phyloP scores from a whole-genome alignment of 2,113 vertebrate genomes.

The Syrmaticus mikado region DNA sequence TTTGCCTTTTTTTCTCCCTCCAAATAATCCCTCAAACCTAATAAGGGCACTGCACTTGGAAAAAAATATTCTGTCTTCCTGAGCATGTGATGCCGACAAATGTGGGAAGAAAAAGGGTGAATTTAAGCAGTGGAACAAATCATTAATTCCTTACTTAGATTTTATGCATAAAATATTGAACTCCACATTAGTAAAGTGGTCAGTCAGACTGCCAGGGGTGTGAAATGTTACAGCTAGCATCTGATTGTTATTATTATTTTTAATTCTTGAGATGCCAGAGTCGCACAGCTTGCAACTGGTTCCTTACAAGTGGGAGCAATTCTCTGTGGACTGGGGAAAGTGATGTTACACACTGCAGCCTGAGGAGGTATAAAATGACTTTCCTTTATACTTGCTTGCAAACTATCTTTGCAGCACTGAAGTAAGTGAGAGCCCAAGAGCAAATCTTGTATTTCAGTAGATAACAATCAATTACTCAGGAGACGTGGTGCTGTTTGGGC shows the following conservation, averaged over 20 bases:
- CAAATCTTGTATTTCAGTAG: background rate
- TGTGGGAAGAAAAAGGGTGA: background rate
- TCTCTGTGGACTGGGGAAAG: background rate
- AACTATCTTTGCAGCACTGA: background rate
- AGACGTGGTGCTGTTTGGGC: background rate
- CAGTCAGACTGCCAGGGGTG: background rate
- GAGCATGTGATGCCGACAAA: background rate
- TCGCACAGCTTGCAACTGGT: background rate
- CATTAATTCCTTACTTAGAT: background rate
- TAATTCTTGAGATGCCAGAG: background rate
- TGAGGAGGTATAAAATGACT: background rate
- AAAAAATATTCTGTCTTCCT: background rate
- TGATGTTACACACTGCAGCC: background rate
- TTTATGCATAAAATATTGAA: background rate
- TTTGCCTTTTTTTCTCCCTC: too few relatives aligned
- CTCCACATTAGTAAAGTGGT: background rate
- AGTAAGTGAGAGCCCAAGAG: background rate
- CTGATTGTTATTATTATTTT: background rate
- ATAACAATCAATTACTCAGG: background rate
- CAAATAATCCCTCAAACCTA: background rate
- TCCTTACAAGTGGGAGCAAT: background rate
- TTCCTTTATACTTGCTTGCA: background rate
- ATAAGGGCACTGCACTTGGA: rapidly evolving
- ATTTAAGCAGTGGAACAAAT: background rate
- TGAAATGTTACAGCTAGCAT: background rate